Base-by-base conservation (phyloP, 2,888 invertebrate species). In the Calliopum simillimum region DNA sequence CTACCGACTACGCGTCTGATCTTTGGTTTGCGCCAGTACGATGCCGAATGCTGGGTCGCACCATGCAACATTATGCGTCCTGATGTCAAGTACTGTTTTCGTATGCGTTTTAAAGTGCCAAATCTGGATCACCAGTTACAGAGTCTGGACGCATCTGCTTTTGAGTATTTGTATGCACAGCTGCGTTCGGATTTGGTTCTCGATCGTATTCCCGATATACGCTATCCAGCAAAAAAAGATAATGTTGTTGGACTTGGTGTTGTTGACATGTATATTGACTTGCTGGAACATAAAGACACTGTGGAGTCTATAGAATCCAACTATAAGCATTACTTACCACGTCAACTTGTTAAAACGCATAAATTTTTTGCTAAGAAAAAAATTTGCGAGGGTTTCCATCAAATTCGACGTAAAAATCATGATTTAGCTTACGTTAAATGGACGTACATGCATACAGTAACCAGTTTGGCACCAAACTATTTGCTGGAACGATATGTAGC, bases 111-210 rank as follows among this genome's bases (percentile, higher is more conserved):
- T 82, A 95, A 94, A 87, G 90, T 91, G 1, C 85, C 86, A 3
- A 81, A 83, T 6, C 62, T 85, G 73, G 80, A 82, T 63, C 76
- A 78, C 0, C 81, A 80, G 58, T 76, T 86, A 49, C 76, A 80
- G 16, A 76, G 76, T 70, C 86, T 93, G 63, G 96, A 96, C 86
- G 85, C 88, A 61, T 89, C 89, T 68, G 93, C 96, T 1, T 96
- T 94, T 82, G 91, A 95, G 79, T 96, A 95, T 84, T 93, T 93
- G 81, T 97, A 94, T 82, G 91, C 92, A 85, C 96, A 96, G 90
- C 93, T 92, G 56, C 88, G 94, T 43, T 88, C 89, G 81, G 96
- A 96, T 88, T 92, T 96, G 58, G 88, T 94, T 71, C 90, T 92
- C 68, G 93, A 93, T 80, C 91, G 90, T 81, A 92, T 97, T 74